Evolutionary conservation across 1,140 invertebrate species (phyloP), one percentile per base, ranked within the genome.

Genomic region (Cotesia typhae): DNA sequence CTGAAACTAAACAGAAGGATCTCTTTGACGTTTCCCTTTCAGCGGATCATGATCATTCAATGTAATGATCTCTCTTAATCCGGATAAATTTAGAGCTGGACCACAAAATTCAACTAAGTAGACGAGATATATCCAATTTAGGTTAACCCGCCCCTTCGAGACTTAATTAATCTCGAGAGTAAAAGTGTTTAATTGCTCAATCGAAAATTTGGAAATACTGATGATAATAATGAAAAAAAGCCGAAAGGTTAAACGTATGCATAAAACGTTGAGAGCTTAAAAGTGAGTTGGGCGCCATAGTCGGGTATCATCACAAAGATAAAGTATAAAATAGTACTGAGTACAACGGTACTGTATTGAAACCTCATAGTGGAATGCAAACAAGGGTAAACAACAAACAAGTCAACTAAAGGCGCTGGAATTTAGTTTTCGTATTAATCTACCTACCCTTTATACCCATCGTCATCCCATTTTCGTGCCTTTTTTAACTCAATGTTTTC

Each of bases 291-390:
- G n/a, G 51, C 47, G 66, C 17, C 57, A 70, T 47, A 12, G 57
- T 28, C 68, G 53, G 53, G 36, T 69, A 35, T 70, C 70, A 67
- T 67, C 38, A 71, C 70, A 71, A 71, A 71, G 70, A 41, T 71
- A 57, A 71, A 65, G 70, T 71, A 71, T 65, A 71, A 71, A 65
- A 37, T 28, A 71, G 70, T 20, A 20, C 7, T 38, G 37, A 35
- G 37, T 47, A 47, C 41, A 47, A 47, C 41, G 10, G 41, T 47
- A 47, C 38, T 35, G 64, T 64, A 72, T 72, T 64, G 70, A 66
- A 67, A 38, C 63, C 10, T 67, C 70, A 72, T 47, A 72, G 70
- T 59, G 61, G 64, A 72, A 72, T 72, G 70, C 70, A 72, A 72
- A 72, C 70, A 72, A 72, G 70, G 70, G 70, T 72, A 72, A 67